Evolutionary conservation across 2,888 invertebrate genomes (phyloP).

Genomic region (Ecliptopera silaceata): DNA sequence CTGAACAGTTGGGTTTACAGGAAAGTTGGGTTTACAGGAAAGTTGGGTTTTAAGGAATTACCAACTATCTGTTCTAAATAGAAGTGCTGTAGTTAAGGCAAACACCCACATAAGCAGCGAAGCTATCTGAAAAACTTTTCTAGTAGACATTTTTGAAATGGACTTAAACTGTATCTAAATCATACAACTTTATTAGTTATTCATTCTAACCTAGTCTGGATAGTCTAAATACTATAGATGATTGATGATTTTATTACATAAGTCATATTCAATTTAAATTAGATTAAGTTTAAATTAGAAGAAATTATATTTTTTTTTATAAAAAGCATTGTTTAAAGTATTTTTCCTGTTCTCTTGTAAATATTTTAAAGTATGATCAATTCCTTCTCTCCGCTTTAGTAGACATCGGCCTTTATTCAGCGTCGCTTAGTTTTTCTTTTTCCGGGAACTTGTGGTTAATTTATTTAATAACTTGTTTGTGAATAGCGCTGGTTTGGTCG

Average conservation of each 20-base stretch:
- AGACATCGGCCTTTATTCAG: background rate
- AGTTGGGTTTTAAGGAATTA: conserved; percentile 75
- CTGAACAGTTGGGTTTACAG: conserved; percentile 57
- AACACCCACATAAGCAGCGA: background rate
- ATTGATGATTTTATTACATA: too few relatives aligned
- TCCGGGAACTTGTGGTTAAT: conserved; percentile 77
- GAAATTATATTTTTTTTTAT: too few relatives aligned
- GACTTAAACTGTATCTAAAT: too few relatives aligned
- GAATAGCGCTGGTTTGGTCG: conserved; percentile 69
- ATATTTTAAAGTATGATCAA: too few relatives aligned
- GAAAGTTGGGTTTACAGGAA: too few relatives aligned
- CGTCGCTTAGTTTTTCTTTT: conserved; percentile 73
- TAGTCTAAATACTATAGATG: too few relatives aligned
- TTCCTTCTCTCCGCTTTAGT: background rate
- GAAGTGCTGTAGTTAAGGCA: conserved; percentile 31
- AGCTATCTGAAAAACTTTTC: background rate
- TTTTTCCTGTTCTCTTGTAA: background rate
- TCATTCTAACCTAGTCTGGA: too few relatives aligned
- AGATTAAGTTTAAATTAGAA: too few relatives aligned
- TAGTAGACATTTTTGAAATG: too few relatives aligned
- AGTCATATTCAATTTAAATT: too few relatives aligned
- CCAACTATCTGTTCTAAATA: conserved; percentile 56
- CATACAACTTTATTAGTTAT: too few relatives aligned
- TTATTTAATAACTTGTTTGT: conserved; percentile 80
- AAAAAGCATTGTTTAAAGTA: too few relatives aligned